Base-by-base conservation (phyloP, 2,797 vertebrate genomes). In the Coregonus ussuriensis region DNA sequence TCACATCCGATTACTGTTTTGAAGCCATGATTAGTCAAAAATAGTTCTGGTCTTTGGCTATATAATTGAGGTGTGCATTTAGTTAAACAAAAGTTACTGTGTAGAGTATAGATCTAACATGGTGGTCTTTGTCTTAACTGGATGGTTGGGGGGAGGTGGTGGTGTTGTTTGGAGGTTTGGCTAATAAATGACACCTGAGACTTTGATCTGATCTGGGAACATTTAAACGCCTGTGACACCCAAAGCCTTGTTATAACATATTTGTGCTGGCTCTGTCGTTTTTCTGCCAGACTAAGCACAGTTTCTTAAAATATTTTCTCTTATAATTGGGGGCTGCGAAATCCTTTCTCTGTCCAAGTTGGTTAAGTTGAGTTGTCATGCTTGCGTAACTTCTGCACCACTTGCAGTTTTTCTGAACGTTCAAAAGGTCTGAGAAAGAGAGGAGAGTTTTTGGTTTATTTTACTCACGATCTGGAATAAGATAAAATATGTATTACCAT, bases 151-250 rank as follows among this genome's bases (percentile, higher is more conserved):
- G 25, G 33, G 54, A 41, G 31, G 75, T 21, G 52, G 35, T 41
- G 37, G 13, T 51, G n/a, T 62, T 41, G 65, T 47, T 21, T 74
- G 35, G 63, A 16, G 31, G 51, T 78, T 52, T 3, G 71, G 74
- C 76, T 52, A 59, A 74, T 77, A 79, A 84, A 75, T 87, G 79
- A 83, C 78, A 84, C 83, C 78, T 41, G 56, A 85, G 82, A 76
- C 92, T 94, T 94, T 95, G 92, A 94, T 94, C 92, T 90, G 78
- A 88, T 87, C 16, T 35, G 77, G 72, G 80, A 82, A 84, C 83
- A 79, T 86, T 88, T 89, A 88, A 93, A 88, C 80, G 72, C 72
- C 82, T 83, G 78, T 89, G 91, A 92, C 91, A 87, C 62, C 21
- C 47, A 4, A 75, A 52, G 72, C 65, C 77, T 87, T 81, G 77